Evolutionary conservation across 2,888 invertebrate species (phyloP).

Genomic region (Clistopyga incitator): DNA sequence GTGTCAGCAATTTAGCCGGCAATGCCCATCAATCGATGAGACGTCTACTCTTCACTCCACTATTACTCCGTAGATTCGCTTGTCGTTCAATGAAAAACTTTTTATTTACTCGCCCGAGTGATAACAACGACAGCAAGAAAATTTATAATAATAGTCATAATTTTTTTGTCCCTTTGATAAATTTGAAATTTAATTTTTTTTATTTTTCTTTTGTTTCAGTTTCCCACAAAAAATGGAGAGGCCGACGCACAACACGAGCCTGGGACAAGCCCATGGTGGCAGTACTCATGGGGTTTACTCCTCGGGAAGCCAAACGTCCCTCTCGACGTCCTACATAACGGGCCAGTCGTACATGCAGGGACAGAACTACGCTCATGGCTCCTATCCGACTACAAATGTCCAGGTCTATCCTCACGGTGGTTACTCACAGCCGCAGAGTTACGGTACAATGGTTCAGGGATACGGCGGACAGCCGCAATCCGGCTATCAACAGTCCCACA

Average conservation of each 20-base stretch:
- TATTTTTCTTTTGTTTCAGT: constrained; percentile 71
- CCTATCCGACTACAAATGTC: constrained; percentile 77
- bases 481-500: constrained; percentile 85
- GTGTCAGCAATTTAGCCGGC: background rate
- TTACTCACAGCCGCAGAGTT: constrained; percentile 81
- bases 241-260: constrained; percentile 77
- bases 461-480: constrained; percentile 81
- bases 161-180: no score
- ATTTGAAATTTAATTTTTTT: background rate
- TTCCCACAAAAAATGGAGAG: constrained; percentile 83
- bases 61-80: background rate
- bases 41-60: background rate
- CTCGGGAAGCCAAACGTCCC: constrained; percentile 79
- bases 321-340: constrained; percentile 82
- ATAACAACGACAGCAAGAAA: background rate
- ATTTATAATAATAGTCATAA: background rate
- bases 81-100: background rate
- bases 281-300: constrained; percentile 80
- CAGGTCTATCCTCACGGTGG: constrained; percentile 79
- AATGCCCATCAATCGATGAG: constrained; percentile 13
- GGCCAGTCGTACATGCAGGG: constrained; percentile 83
- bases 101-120: background rate
- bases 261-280: constrained; percentile 78
- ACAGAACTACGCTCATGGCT: constrained; percentile 80
- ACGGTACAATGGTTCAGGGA: constrained; percentile 82